Conservation (phyloP, 2,113 vertebrate genomes). For the Dermatemys mawii region DNA sequence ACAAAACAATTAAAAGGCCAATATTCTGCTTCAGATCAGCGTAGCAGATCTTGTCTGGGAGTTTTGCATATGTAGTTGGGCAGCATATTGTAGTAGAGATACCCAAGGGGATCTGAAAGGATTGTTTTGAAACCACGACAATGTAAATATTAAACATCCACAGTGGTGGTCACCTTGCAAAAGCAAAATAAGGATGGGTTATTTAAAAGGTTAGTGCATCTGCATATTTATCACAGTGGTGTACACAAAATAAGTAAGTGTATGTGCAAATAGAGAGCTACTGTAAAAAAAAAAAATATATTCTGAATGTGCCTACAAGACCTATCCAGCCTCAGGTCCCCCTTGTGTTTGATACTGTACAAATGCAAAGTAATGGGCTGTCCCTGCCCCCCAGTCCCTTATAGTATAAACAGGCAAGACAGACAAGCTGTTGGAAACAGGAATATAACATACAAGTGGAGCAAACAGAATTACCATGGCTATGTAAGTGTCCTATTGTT, state of each 20-base stretch:
- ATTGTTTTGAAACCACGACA: background rate
- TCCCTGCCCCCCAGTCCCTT: background rate
- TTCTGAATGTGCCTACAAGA: background rate
- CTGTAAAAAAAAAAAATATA: background rate
- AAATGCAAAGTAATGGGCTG: background rate
- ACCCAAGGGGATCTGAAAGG: background rate
- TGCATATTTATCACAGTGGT: background rate
- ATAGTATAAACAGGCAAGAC: background rate
- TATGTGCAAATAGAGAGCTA: background rate
- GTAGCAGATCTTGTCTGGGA: accelerated
- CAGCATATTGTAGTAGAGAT: background rate
- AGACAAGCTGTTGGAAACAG: accelerated
- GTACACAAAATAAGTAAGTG: background rate
- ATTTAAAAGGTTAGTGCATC: accelerated
- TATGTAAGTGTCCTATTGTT: background rate
- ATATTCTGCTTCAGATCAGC: background rate
- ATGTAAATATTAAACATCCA: background rate
- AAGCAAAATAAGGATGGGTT: background rate
- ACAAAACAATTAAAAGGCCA: background rate
- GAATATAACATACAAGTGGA: background rate
- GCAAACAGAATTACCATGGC: background rate
- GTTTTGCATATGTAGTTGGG: background rate
- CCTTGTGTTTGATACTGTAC: background rate
- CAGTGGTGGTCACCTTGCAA: accelerated
- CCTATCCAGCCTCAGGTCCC: background rate